phyloP scores from a whole-genome alignment of 2,797 vertebrate species.

The Manis javanica region DNA sequence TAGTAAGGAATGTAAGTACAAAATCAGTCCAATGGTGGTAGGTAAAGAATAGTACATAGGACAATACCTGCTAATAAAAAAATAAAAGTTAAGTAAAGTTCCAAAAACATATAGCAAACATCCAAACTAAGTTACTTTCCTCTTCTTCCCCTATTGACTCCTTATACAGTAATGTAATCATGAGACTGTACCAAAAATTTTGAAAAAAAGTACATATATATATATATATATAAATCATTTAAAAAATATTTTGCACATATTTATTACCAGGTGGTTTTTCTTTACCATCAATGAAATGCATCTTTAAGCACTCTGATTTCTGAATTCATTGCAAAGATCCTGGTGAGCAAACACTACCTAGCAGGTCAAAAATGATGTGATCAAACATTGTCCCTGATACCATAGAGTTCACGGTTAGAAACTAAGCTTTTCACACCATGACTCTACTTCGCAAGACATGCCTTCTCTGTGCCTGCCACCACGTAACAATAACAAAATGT shows the following conservation, averaged over 20 bases:
- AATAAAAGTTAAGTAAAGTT: constrained; percentile 2
- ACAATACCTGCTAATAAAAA: not conserved
- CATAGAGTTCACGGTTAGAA: not conserved
- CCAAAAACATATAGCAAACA: constrained; percentile 42
- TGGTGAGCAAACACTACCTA: not conserved
- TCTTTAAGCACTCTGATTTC: not conserved
- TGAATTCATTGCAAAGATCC: not conserved
- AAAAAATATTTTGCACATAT: constrained; percentile 5
- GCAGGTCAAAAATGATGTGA: not conserved
- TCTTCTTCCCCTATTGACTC: not conserved
- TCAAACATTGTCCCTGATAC: not conserved
- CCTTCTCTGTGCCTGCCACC: no score
- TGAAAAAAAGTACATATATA: not conserved
- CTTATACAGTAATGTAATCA: not conserved
- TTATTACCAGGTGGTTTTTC: constrained; percentile 38
- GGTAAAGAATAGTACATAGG: not conserved
- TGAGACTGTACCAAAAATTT: not conserved
- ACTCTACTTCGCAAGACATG: rapidly evolving
- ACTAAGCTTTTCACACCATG: not conserved
- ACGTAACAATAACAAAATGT: not conserved
- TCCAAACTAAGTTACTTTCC: not conserved
- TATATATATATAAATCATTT: not conserved
- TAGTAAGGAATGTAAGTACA: constrained; percentile 71
- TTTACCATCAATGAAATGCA: not conserved
- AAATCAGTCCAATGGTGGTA: constrained; percentile 54